Base-by-base conservation (phyloP, 1,140 invertebrate species). In the Lepidurus arcticus region DNA sequence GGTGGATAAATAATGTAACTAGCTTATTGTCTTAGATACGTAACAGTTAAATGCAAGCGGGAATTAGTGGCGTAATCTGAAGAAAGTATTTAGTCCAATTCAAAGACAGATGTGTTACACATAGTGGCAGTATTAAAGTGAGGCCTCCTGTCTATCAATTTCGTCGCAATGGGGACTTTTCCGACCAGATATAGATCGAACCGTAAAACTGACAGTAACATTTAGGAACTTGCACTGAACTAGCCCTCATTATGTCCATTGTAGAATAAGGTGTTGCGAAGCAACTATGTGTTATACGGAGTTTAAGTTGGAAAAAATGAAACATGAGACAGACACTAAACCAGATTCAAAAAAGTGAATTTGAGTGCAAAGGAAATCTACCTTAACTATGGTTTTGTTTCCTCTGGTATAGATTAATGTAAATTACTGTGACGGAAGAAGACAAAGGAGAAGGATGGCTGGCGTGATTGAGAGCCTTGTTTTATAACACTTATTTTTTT, bases 371-470 rank as follows among this genome's bases (percentile, higher is more conserved):
- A 4, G 21, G 4, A 2, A 47, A 10, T 21, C 13, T 65, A 21
- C 21, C 4, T 65, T 13, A 65, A 16, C 53, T 65, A 65, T 65
- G 16, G 16, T 21, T 21, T 13, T 65, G 34, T 34, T 34, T 34
- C 34, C 34, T 65, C 53, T 65, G 16, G 21, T 65, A 65, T 1
- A 65, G 53, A 65, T 65, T 7, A 21, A 4, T 34, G 53, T 65
- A 16, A 65, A 65, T 65, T 65, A 65, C 53, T 65, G 53, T 65
- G 53, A 21, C 53, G 53, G 53, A 65, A 65, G 53, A 65, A 65
- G 53, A 65, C 53, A 65, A 65, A 65, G 53, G 53, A 65, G 53
- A 65, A 65, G 53, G 53, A 65, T 65, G 53, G 53, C 53, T 65
- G 53, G 21, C 53, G 53, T 65, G 53, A n/a, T 65, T 65, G 16